Evolutionary conservation across 23 tunicate genomes (phyloP).

Genomic region (Trididemnum nubilum): DNA sequence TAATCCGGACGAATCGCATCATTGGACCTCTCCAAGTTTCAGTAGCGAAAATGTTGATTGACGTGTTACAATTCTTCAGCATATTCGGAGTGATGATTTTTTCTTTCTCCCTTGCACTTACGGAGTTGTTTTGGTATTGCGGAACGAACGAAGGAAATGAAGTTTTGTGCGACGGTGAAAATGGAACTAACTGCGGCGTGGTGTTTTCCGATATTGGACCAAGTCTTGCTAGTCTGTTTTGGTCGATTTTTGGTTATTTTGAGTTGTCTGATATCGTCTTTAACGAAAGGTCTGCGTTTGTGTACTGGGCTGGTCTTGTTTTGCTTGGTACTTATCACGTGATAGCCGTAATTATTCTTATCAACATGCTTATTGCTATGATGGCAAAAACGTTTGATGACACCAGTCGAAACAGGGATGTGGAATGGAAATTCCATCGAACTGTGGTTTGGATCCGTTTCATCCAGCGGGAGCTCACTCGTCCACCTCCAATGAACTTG

Average conservation of each 20-base stretch:
- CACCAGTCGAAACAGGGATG: conserved; percentile 51
- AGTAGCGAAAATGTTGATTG: conserved; percentile 68
- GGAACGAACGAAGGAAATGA: conserved; percentile 47
- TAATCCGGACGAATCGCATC: conserved; percentile 34
- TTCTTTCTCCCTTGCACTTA: conserved; percentile 82
- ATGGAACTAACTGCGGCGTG: conserved; percentile 10
- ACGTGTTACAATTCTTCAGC: conserved; percentile 62
- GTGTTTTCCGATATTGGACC: conserved; percentile 30
- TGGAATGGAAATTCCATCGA: conserved; percentile 88
- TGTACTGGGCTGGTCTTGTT: conserved; percentile 28
- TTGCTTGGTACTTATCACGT: conserved; percentile 58
- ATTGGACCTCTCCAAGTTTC: conserved; percentile 85
- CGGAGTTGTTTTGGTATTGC: conserved; percentile 82
- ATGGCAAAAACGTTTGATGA: conserved; percentile 72
- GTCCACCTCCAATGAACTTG: conserved; percentile 90
- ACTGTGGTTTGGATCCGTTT: conserved; percentile 81
- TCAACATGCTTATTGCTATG: conserved; percentile 94
- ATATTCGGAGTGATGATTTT: conserved; percentile 68
- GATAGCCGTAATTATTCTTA: conserved; percentile 68
- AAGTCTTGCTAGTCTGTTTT: conserved; percentile 49
- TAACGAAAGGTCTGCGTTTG: conserved; percentile 33
- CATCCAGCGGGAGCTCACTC: conserved; percentile 64
- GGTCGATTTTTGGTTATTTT: conserved; percentile 75
- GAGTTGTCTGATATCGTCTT: conserved; percentile 34
- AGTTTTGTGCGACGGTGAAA: neutral